Evolutionary conservation across 2,113 vertebrate species (phyloP).

Genomic region (Rhinopomastus cyanomelas): DNA sequence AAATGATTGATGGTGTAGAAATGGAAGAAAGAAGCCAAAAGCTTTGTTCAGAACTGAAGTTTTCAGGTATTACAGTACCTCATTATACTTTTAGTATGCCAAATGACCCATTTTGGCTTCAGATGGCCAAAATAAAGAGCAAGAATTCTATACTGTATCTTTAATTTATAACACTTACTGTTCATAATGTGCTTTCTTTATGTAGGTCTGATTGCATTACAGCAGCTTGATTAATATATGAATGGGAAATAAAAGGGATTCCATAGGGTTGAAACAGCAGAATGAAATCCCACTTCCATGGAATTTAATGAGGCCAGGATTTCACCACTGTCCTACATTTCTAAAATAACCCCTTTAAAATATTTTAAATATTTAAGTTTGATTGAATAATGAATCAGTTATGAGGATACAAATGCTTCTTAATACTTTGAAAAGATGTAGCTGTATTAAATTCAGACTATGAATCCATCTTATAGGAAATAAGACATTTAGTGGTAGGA

Average conservation of each 20-base stretch:
- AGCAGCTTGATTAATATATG: not conserved
- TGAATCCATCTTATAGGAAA: not conserved
- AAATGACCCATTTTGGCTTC: slow-evolving; percentile 23
- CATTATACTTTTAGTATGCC: slow-evolving; percentile 44
- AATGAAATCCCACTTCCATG: not conserved
- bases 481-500: not conserved
- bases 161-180: not conserved
- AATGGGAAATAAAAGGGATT: not conserved
- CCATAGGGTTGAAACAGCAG: not conserved
- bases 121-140: not conserved
- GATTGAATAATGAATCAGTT: not conserved
- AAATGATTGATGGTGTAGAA: slow-evolving; percentile 45
- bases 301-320: not conserved
- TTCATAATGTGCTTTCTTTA: not conserved
- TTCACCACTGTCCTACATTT: not conserved
- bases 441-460: not conserved
- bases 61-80: not conserved
- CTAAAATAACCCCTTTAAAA: not conserved
- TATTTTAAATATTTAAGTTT: not conserved
- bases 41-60: slow-evolving; percentile 1
- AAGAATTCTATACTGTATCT: not conserved
- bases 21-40: not conserved
- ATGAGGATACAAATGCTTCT: not conserved
- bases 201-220: not conserved
- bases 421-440: not conserved